A percentile compares a stretch with the other conserved stretches of the same genome.
phyloP scores from a whole-genome alignment of 2,888 invertebrate genomes.

The Mesorhabditis sp. region DNA sequence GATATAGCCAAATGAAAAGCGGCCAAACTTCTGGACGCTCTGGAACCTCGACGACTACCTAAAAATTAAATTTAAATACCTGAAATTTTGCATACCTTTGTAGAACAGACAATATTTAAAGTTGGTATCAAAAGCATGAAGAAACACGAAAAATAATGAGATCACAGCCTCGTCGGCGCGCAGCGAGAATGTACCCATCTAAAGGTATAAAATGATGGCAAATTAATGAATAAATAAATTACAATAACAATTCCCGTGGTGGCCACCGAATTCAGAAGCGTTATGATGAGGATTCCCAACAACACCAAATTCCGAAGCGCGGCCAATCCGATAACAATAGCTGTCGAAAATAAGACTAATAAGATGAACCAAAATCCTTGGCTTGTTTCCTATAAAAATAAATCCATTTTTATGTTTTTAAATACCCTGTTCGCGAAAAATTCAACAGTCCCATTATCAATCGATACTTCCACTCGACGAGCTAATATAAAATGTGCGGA shows the following conservation, averaged over 20 bases:
- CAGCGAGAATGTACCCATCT: constrained; percentile 3
- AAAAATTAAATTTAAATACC: background rate
- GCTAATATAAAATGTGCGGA: background rate
- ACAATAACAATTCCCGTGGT: constrained; percentile 4
- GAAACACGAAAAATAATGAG: background rate
- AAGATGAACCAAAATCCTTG: background rate
- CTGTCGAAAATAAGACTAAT: background rate
- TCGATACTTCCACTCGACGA: background rate
- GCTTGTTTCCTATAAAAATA: background rate
- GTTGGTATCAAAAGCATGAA: background rate
- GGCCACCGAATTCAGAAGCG: background rate
- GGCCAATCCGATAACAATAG: background rate
- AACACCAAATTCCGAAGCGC: background rate
- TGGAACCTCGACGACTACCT: constrained; percentile 3
- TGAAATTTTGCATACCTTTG: background rate
- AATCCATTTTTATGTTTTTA: no score
- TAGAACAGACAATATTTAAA: background rate
- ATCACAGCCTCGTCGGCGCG: background rate
- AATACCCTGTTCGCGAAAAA: background rate
- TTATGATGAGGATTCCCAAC: background rate
- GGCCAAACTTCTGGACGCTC: background rate
- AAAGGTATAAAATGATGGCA: background rate
- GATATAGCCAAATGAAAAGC: background rate
- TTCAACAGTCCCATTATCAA: background rate
- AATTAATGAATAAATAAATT: background rate